Conservation (phyloP, 2,113 vertebrate genomes). For the Periophthalmodon schlosseri region DNA sequence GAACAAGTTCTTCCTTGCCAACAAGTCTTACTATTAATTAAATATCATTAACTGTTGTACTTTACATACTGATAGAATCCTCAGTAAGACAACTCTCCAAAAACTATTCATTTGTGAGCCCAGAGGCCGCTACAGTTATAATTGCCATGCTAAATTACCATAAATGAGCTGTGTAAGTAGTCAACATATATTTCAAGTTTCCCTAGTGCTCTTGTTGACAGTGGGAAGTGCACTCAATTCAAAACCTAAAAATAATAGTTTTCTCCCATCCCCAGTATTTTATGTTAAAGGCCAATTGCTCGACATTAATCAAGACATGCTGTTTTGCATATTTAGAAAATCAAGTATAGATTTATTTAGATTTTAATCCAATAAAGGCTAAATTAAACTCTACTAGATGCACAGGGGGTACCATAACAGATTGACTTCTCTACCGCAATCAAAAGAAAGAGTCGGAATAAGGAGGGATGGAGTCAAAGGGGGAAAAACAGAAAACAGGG, state of each 20-base stretch:
- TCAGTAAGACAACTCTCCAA: neutral
- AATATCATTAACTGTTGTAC: neutral
- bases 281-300: neutral
- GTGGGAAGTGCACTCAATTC: neutral
- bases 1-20: too few relatives aligned
- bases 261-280: neutral
- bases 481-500: slow-evolving; percentile 32
- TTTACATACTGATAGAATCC: neutral
- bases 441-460: slow-evolving; percentile 46
- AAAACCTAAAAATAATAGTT: neutral
- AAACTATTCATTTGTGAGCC: too few relatives aligned
- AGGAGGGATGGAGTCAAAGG: slow-evolving; percentile 21
- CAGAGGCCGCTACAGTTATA: too few relatives aligned
- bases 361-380: neutral
- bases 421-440: slow-evolving; percentile 46
- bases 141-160: slow-evolving; percentile 14
- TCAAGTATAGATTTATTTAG: slow-evolving; percentile 23
- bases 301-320: neutral
- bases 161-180: slow-evolving; percentile 14
- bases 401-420: neutral
- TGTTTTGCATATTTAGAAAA: neutral
- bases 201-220: neutral
- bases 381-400: slow-evolving; percentile 29
- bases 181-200: slow-evolving; percentile 8
- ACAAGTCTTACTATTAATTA: neutral